Evolutionary conservation across 1,140 invertebrate species (phyloP).

Genomic region (Harlomillsia oculata): DNA sequence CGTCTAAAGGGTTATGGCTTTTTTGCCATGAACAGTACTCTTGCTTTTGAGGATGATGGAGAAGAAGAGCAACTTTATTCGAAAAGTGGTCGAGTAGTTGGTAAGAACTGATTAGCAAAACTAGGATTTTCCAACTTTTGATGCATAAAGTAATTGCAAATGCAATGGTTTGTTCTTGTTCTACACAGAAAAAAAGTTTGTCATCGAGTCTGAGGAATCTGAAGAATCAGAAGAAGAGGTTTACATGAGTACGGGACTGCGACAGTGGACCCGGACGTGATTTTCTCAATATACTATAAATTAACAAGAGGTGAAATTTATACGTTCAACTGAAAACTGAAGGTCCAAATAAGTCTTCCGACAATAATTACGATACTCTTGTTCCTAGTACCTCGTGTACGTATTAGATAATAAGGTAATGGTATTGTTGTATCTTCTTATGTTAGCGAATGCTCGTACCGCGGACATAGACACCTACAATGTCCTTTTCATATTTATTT

Average conservation of each 20-base stretch:
- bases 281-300: no score
- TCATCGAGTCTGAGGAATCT: conserved; percentile 27
- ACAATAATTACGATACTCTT: no score
- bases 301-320: no score
- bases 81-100: conserved; percentile 18
- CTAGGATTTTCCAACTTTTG: not conserved
- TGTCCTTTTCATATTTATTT: no score
- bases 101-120: conserved; percentile 14
- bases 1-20: conserved; percentile 27
- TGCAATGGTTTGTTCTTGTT: not conserved
- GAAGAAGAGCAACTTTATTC: conserved; percentile 33
- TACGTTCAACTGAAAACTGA: no score
- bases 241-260: conserved; percentile 21
- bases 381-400: no score
- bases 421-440: no score
- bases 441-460: no score
- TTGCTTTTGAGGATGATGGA: conserved; percentile 34
- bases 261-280: conserved; percentile 23
- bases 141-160: not conserved
- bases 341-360: no score
- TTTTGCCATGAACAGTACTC: conserved; percentile 26
- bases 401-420: no score
- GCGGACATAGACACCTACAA: no score
- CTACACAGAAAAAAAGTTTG: conserved; percentile 19
- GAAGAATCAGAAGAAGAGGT: conserved; percentile 10